Evolutionary conservation across 1,140 invertebrate genomes (phyloP).

Genomic region (Drosophila bifasciata): DNA sequence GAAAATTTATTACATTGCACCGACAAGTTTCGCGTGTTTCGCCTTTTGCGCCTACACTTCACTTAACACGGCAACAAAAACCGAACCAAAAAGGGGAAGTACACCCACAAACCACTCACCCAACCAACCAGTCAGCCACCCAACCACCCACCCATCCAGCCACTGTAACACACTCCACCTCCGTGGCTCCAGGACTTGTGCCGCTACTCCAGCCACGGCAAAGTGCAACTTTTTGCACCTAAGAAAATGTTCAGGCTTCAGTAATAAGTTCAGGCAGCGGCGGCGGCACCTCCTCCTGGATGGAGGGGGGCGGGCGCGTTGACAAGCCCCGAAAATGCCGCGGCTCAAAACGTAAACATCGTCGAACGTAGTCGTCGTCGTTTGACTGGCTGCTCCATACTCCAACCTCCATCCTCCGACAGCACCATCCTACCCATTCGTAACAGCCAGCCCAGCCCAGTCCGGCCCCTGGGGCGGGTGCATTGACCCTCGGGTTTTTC

Average conservation of each 20-base stretch:
- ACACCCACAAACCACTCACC: too few species aligned
- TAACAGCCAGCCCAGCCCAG: background rate
- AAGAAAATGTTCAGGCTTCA: constrained; percentile 58
- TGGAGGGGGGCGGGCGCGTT: too few species aligned
- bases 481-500: constrained; percentile 51
- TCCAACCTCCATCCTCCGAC: constrained; percentile 16
- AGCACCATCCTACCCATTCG: too few species aligned
- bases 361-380: constrained; percentile 19
- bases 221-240: constrained; percentile 80
- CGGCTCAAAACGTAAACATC: constrained; percentile 63
- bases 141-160: background rate
- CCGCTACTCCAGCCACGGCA: constrained; percentile 6
- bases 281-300: constrained; percentile 3
- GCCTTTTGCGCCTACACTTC: constrained; percentile 76
- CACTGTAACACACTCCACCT: background rate
- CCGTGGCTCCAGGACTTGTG: too few species aligned
- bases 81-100: background rate
- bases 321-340: constrained; percentile 60
- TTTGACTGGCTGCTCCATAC: constrained; percentile 10
- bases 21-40: constrained; percentile 79
- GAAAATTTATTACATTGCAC: constrained; percentile 79
- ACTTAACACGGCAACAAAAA: constrained; percentile 57
- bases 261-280: constrained; percentile 63
- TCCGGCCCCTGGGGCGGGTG: constrained; percentile 39
- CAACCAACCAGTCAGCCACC: constrained; percentile 4